Evolutionary conservation across 1,140 invertebrate species (phyloP), one percentile per base, ranked within the genome.

Genomic region (Lordiphosa clarofinis): DNA sequence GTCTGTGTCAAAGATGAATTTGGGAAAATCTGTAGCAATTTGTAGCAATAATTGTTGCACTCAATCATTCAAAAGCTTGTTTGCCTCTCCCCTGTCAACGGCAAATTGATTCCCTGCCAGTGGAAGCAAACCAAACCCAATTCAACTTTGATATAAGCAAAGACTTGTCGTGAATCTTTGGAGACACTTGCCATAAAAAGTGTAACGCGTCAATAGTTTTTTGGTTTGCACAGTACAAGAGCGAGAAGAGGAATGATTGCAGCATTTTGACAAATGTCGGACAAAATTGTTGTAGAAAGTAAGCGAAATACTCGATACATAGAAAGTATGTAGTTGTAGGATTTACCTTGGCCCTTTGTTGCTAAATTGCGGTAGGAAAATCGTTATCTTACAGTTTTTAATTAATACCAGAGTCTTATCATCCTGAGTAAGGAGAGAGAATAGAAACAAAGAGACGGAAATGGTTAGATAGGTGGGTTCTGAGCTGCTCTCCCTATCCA

Each of bases 241-340:
- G 19, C 13, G 8, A 12, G 5, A 33, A 21, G 35, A 39, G 31
- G n/a, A 59, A 60, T 50, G 65, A 60, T 64, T 31, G 36, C 47
- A 79, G 61, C 68, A 64, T 55, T 78, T 79, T 64, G 53, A 73
- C 54, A 64, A 78, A 78, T 69, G 64, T 50, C 55, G 40, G 47
- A 48, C 37, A 28, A 42, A 54, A 60, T 65, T 64, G 38, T 40
- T 33, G 10, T 3, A 49, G 7, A 31, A 31, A 42, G 44, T 54
- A 31, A 21, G 11, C 24, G 38, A 50, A 52, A 6, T 33, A 3
- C 15, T 15, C 1, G 15, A 1, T 1, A 15, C 15, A 15, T 15
- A 15, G 1, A 15, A 15, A 15, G 15, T 15, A 15, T 15, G 15
- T 1, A 15, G 15, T 15, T 15, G 3, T 19, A 19, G 19, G 19